Conservation (phyloP, 2,797 vertebrate genomes). For the Iguana delicatissima region DNA sequence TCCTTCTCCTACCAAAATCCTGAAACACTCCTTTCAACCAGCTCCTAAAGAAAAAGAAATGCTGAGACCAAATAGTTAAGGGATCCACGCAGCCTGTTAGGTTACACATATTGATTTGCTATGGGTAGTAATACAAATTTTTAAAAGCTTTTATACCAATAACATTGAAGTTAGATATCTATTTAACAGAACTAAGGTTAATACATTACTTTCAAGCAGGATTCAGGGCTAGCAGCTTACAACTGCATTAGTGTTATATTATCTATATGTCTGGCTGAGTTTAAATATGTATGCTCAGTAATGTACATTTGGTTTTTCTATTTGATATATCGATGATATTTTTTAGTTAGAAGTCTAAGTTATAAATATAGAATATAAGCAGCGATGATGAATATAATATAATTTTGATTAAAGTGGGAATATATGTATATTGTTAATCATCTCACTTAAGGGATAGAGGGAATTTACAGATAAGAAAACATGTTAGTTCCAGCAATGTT, state of each 20-base stretch:
- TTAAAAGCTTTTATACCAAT: background rate
- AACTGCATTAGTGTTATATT: background rate
- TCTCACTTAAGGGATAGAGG: too few species aligned
- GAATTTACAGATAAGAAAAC: too few species aligned
- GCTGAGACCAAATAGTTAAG: background rate
- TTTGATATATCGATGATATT: too few species aligned
- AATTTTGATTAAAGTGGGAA: too few species aligned
- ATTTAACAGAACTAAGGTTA: background rate
- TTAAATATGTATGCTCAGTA: background rate
- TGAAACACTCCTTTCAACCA: background rate
- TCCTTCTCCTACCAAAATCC: background rate
- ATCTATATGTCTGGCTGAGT: background rate
- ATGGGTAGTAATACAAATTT: background rate
- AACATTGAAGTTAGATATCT: background rate
- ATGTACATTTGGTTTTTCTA: too few species aligned
- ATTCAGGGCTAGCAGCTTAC: background rate
- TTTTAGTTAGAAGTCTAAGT: too few species aligned
- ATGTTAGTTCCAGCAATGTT: too few species aligned
- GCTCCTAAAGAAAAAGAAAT: background rate
- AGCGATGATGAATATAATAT: too few species aligned
- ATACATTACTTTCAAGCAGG: background rate
- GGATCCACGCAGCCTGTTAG: background rate
- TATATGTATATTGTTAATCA: too few species aligned
- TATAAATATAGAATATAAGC: too few species aligned
- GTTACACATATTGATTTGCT: background rate